A percentile compares a stretch with the other conserved stretches of the same genome.
These are phyloP conservation scores for Podarcis raffonei DNA, from an alignment of 2,113 vertebrate species.

Conservation along the genomic window DNA sequence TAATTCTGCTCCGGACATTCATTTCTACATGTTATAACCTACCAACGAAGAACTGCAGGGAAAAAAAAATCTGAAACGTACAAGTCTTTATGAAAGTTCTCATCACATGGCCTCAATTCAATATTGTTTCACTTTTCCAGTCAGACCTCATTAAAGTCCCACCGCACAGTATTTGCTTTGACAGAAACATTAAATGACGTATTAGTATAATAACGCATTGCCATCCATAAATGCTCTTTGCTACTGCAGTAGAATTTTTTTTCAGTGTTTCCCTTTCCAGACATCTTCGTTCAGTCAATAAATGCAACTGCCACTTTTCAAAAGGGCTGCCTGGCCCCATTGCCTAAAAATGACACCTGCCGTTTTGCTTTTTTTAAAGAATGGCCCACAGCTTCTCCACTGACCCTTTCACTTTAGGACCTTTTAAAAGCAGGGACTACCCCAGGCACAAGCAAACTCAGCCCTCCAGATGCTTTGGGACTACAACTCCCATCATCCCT, in stretches of 20 bases:
- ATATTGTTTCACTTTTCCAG: neutral
- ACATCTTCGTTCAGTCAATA: neutral
- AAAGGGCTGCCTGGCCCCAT: neutral
- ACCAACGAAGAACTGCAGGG: neutral
- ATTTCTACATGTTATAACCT: slow-evolving; percentile 10
- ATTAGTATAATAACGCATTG: neutral
- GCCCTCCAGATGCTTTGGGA: no score
- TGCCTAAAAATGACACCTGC: neutral
- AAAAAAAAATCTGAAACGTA: neutral
- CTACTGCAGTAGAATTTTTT: neutral
- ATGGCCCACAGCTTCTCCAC: no score
- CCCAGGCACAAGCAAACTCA: no score
- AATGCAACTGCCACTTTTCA: neutral
- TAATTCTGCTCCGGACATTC: neutral
- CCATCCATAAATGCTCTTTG: neutral
- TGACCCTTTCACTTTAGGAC: no score
- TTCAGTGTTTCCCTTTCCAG: neutral
- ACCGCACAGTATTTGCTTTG: slow-evolving; percentile 26
- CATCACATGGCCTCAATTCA: slow-evolving; percentile 24
- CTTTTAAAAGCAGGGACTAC: no score
- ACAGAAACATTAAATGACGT: neutral
- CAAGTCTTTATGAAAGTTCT: slow-evolving; percentile 31
- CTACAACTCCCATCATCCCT: no score
- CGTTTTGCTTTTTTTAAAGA: no score
- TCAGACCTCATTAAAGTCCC: neutral